Percentiles rank a stretch among this genome's conserved stretches.
These are phyloP conservation scores for Sialia sialis DNA, from an alignment of 2,113 vertebrate genomes.

Conservation along the genomic window DNA sequence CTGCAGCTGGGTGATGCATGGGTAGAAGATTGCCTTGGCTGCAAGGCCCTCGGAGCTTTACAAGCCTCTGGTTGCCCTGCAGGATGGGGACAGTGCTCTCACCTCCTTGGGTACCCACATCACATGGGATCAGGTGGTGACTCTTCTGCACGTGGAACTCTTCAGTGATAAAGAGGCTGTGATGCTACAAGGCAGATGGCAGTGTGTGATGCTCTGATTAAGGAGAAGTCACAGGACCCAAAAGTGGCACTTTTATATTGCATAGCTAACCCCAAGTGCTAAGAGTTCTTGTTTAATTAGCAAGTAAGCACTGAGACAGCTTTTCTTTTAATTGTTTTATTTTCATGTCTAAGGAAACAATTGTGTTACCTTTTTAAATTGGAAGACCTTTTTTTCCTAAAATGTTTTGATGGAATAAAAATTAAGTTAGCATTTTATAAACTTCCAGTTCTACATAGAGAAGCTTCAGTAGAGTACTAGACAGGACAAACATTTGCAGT, in stretches of 20 bases:
- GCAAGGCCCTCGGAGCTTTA: accelerated
- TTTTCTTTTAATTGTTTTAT: background rate
- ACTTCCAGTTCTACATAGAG: background rate
- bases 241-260: background rate
- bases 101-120: background rate
- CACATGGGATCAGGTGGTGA: background rate
- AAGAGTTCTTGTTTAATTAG: background rate
- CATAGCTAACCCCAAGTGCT: background rate
- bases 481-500: background rate
- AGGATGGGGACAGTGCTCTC: background rate
- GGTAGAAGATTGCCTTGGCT: background rate
- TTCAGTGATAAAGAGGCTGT: background rate
- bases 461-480: background rate
- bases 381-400: background rate
- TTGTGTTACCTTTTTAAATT: background rate
- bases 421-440: background rate
- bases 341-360: background rate
- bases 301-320: background rate
- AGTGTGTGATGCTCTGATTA: background rate
- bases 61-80: background rate
- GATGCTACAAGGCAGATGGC: background rate
- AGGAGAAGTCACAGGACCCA: background rate
- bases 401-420: background rate
- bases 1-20: background rate
- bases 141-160: background rate